Base-by-base conservation (phyloP, 2,888 invertebrate species). In the Mesochorus sp. region DNA sequence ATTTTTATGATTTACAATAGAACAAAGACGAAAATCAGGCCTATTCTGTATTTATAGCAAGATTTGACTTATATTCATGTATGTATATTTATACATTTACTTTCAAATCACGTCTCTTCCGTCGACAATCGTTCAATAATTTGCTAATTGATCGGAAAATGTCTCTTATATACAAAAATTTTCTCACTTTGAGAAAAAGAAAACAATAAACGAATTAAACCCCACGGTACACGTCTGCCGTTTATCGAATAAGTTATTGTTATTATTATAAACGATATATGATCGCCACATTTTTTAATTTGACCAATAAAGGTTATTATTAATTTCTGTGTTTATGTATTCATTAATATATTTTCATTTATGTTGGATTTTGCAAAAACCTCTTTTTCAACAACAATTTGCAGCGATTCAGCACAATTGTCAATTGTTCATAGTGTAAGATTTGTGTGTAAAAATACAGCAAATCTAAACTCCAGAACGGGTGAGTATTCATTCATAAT, bases 31-130 rank as follows among this genome's bases (percentile, higher is more conserved):
- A 44, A 74, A 68, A 14, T 44, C 81, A 84, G 85, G 85, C 85
- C 87, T 87, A 86, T 86, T 85, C 85, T 86, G 85, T 83, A 84
- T 83, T 67, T 79, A 39, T 51, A 73, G 80, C 70, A 76, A 66
- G 62, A 72, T 79, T 49, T 57, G 42, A 62, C 49, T 19, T 57
- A 42, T n/a, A 53, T 37, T 34, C 12, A 39, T 57, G 19, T 57
- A 64, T 64, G 37, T 62, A 57, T 72, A 61, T 51, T 17, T 14
- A 49, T 10, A 34, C 61, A 44, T 49, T 66, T 62, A 28, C 68
- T 55, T 42, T 64, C 17, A 51, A 59, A 55, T 77, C 57, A 47
- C 66, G 51, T 70, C 26, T 68, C 55, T 78, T 64, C 59, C 67
- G 57, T 57, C 53, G 64, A 70, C 55, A 24, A 21, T 28, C 39